Conservation (phyloP, 37 sponge, comb jelly and placozoan species). For the Mnemiopsis leidyi region DNA sequence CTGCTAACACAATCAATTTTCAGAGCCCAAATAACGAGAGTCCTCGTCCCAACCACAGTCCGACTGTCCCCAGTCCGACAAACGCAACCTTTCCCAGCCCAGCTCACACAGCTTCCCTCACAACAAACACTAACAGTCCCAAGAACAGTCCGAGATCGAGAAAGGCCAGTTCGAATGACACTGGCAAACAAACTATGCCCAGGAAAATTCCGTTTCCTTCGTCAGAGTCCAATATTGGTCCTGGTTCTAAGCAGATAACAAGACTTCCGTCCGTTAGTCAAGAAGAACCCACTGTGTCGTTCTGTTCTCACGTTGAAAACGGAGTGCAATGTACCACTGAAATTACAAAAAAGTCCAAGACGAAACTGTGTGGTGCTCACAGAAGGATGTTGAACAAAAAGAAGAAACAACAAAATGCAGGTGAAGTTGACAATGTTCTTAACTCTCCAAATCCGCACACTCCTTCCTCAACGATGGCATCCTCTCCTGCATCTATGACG, state of each 20-base stretch:
- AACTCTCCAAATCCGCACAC: slow-evolving; percentile 51
- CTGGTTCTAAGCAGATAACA: neutral
- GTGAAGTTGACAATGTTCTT: neutral
- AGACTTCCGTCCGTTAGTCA: neutral
- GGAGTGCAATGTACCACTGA: slow-evolving; percentile 47
- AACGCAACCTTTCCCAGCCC: slow-evolving; percentile 49
- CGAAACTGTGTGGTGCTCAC: slow-evolving; percentile 58
- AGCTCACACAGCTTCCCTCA: neutral
- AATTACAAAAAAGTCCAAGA: slow-evolving; percentile 41
- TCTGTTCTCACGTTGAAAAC: slow-evolving; percentile 47
- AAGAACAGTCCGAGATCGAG: slow-evolving; percentile 37
- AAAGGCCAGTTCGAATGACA: slow-evolving; percentile 34
- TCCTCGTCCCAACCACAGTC: slow-evolving; percentile 60
- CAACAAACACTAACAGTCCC: neutral
- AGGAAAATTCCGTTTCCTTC: slow-evolving; percentile 24
- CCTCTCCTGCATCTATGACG: slow-evolving; percentile 31
- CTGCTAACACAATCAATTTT: neutral
- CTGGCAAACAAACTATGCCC: neutral
- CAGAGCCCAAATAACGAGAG: slow-evolving; percentile 60
- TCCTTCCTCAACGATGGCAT: slow-evolving; percentile 33
- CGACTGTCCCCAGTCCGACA: slow-evolving; percentile 13
- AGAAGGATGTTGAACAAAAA: slow-evolving; percentile 65
- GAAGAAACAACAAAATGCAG: slow-evolving; percentile 58
- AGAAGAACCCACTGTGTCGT: neutral
- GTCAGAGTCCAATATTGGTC: neutral